Conservation (phyloP, 2,888 invertebrate genomes). For the Andrena fulva region DNA sequence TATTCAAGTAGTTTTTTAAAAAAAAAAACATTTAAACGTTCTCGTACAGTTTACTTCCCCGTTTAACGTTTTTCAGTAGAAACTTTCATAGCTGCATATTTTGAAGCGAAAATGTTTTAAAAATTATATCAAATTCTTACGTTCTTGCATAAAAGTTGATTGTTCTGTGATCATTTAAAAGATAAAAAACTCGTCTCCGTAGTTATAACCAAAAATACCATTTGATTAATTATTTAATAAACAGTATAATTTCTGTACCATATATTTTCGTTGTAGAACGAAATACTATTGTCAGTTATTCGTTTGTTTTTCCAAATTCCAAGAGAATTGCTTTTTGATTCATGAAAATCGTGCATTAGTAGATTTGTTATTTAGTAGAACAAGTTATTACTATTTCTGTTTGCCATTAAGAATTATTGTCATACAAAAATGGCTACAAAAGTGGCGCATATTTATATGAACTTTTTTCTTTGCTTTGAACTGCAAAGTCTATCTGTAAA, state of each 20-base stretch:
- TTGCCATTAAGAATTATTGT: no score
- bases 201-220: not conserved
- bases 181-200: no score
- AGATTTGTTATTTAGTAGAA: no score
- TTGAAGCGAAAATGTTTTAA: not conserved
- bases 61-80: not conserved
- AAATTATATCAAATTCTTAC: not conserved
- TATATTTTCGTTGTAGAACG: not conserved
- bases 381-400: no score
- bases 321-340: constrained; percentile 12
- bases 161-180: no score
- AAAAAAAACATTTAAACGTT: not conserved
- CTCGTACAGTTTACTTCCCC: not conserved
- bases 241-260: not conserved
- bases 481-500: no score
- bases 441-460: no score
- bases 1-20: not conserved
- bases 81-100: not conserved
- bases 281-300: not conserved
- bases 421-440: no score
- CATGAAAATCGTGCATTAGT: constrained; percentile 13
- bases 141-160: no score
- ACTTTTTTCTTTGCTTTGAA: no score
- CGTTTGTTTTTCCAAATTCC: constrained; percentile 8
- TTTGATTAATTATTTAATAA: not conserved